Base-by-base conservation (phyloP, 2,888 invertebrate genomes). In the Ophonus ardosiacus region DNA sequence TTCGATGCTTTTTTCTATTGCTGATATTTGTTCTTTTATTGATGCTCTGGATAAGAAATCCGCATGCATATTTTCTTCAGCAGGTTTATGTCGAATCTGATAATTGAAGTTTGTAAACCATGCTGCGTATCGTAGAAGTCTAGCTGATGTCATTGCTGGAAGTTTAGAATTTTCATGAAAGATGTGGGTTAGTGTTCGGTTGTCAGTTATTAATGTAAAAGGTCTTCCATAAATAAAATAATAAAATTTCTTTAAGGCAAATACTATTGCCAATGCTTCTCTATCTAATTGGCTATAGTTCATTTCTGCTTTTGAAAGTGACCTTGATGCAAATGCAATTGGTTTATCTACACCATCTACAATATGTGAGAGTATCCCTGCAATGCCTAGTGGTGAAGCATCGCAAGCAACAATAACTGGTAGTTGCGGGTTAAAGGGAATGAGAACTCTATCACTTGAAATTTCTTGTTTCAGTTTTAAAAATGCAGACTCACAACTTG, bases 381-480 rank as follows among this genome's bases (percentile, higher is more conserved):
- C 74, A 18, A 76, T 18, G 6, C 74, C 74, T 7, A 43, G 8
- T 40, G 74, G 43, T 5, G 31, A 31, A 8, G 76, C 87, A 61
- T 87, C 87, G 38, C 83, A 80, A 5, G 86, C 85, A 8, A 88
- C 76, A 8, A 71, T 51, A n/a, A 87, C 17, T 76, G 87, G 87
- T 51, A 86, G 40, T 8, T 85, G 38, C 59, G 87, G 87, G 83
- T 88, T 81, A 76, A 85, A 88, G 8, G 85, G 86, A 7, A 86
- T 76, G 0, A 88, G 61, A 8, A 88, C 86, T 56, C 63, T 57
- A 13, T 88, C 86, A 18, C 86, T 86, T 8, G 84, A 59, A 17
- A 88, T 86, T 85, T 87, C 86, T 40, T 84, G 8, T 84, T 88
- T 88, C 0, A 88, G 82, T 59, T 85, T 84, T n/a, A 43, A 17